Conservation (phyloP, 2,113 vertebrate genomes). For the Turdus rufiventris region DNA sequence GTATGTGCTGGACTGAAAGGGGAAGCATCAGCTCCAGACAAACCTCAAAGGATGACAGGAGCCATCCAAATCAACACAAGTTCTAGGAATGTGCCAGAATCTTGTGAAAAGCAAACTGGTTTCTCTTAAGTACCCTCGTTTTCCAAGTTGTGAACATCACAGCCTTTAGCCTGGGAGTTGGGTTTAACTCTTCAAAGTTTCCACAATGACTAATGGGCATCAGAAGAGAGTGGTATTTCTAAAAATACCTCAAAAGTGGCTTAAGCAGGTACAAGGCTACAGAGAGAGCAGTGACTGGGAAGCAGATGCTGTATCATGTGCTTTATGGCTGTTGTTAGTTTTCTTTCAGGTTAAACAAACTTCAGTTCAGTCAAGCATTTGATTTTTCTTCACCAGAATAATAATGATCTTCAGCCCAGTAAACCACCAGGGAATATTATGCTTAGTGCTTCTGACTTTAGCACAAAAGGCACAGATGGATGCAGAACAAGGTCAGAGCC, state of each 20-base stretch:
- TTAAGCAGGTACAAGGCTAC: constrained; percentile 5
- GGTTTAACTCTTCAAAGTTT: background rate
- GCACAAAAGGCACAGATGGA: constrained; percentile 5
- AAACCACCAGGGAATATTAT: background rate
- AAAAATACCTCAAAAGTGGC: background rate
- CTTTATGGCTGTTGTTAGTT: constrained; percentile 3
- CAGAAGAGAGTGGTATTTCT: background rate
- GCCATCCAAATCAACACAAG: background rate
- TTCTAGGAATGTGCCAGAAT: background rate
- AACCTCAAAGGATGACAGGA: background rate
- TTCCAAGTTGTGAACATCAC: background rate
- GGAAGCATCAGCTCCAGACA: rapidly evolving
- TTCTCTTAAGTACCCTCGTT: background rate
- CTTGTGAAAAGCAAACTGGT: background rate
- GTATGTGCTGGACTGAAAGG: background rate
- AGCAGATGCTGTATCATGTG: background rate
- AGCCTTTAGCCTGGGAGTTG: background rate
- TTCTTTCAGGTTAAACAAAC: constrained; percentile 44
- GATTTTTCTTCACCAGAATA: constrained; percentile 33
- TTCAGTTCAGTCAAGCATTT: constrained; percentile 19
- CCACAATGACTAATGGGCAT: background rate
- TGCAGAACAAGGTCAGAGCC: background rate
- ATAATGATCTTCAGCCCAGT: constrained; percentile 1
- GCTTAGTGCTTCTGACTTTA: background rate
- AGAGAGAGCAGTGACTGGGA: background rate